Conservation (phyloP, 1,140 invertebrate species). For the Mizuhopecten yessoensis region DNA sequence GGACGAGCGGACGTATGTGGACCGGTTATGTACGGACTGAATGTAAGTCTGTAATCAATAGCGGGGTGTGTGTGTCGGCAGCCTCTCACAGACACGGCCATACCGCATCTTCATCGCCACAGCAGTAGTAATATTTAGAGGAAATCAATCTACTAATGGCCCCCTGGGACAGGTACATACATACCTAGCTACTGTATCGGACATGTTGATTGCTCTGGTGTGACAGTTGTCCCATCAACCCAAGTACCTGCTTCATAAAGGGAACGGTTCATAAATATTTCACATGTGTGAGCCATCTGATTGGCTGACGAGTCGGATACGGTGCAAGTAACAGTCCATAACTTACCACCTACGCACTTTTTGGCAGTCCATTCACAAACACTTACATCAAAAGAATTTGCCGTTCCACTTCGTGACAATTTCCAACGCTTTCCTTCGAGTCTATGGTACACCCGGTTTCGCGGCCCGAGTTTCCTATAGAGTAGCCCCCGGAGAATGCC, state of each 20-base stretch:
- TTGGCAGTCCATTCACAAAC: not conserved
- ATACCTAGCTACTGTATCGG: not conserved
- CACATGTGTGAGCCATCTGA: not conserved
- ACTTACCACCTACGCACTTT: not conserved
- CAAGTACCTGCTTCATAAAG: not conserved
- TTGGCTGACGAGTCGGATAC: not conserved
- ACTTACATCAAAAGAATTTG: not conserved
- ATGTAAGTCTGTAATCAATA: not conserved
- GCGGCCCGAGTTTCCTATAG: not conserved
- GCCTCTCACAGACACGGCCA: not conserved
- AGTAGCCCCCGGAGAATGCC: conserved; percentile 41
- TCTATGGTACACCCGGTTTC: not conserved
- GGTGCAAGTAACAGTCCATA: not conserved
- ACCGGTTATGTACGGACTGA: not conserved
- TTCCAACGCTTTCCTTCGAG: not conserved
- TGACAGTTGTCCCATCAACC: not conserved
- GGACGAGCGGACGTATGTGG: not conserved
- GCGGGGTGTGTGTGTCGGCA: not conserved
- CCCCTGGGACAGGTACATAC: not conserved
- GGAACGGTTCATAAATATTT: conserved; percentile 2
- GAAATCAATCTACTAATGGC: not conserved
- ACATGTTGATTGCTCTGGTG: not conserved
- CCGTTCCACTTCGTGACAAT: not conserved
- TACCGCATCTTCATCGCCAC: not conserved
- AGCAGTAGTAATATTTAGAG: not conserved